These are phyloP conservation scores for Abscondita cerata DNA, from an alignment of 2,888 invertebrate species.

Conservation along the genomic window DNA sequence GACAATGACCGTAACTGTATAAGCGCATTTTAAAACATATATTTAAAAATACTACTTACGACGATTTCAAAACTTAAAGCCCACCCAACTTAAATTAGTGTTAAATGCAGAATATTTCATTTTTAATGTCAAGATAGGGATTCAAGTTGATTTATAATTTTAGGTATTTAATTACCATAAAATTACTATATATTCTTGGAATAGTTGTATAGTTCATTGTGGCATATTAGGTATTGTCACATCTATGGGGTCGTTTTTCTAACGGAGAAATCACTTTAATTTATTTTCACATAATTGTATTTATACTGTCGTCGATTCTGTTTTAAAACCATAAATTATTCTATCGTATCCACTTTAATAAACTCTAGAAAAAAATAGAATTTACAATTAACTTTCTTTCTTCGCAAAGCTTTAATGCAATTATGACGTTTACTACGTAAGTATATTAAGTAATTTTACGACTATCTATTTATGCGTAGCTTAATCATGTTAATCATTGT, in stretches of 20 bases:
- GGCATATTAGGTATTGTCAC: constrained; percentile 30
- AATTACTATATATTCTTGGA: constrained; percentile 35
- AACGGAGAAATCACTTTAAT: constrained; percentile 29
- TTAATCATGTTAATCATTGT: too few relatives aligned
- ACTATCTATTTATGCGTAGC: too few relatives aligned
- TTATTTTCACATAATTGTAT: constrained; percentile 33
- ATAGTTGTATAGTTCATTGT: constrained; percentile 28
- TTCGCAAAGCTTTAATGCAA: too few relatives aligned
- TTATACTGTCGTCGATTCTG: constrained; percentile 28
- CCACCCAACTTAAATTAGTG: constrained; percentile 45
- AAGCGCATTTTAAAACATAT: background rate
- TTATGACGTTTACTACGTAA: too few relatives aligned
- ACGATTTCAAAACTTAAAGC: too few relatives aligned
- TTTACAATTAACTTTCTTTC: too few relatives aligned
- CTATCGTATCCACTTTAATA: background rate
- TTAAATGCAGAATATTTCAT: constrained; percentile 45
- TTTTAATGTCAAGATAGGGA: constrained; percentile 40
- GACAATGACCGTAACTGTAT: background rate
- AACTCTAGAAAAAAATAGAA: too few relatives aligned
- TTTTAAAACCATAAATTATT: constrained; percentile 28
- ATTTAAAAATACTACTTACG: background rate
- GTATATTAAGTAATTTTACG: too few relatives aligned
- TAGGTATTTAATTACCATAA: constrained; percentile 44
- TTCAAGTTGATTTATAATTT: constrained; percentile 46
- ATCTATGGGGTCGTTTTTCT: constrained; percentile 25